These are phyloP conservation scores for Tortricodes alternella DNA, from an alignment of 2,888 invertebrate genomes.

Conservation along the genomic window DNA sequence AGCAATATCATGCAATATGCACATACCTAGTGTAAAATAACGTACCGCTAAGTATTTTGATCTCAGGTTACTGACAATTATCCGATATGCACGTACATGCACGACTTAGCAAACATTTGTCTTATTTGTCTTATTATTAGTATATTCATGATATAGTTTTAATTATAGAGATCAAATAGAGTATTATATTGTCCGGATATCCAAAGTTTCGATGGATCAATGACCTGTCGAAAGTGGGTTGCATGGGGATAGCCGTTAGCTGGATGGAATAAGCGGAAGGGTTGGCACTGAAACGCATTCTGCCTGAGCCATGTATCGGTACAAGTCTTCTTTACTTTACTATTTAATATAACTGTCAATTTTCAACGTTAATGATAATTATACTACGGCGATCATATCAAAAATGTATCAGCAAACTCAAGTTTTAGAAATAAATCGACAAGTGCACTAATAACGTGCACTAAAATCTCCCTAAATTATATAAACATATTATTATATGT, in stretches of 20 bases:
- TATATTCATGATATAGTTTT: not conserved
- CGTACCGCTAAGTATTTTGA: conserved; percentile 10
- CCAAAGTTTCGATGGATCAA: conserved; percentile 52
- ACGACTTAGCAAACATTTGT: conserved; percentile 4
- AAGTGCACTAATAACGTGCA: no score
- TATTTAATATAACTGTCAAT: conserved; percentile 11
- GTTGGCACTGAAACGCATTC: conserved; percentile 56
- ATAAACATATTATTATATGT: no score
- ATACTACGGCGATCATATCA: not conserved
- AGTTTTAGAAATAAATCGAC: no score
- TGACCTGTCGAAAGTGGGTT: conserved; percentile 61
- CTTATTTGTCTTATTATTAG: not conserved
- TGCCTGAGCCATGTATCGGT: conserved; percentile 47
- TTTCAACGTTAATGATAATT: not conserved
- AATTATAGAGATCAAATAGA: not conserved
- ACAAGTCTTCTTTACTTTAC: conserved; percentile 28
- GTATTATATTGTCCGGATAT: conserved; percentile 5
- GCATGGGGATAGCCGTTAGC: conserved; percentile 49
- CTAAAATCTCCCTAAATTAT: no score
- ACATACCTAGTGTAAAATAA: conserved; percentile 4
- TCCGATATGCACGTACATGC: conserved; percentile 5
- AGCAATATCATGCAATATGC: no score
- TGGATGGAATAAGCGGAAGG: conserved; percentile 53
- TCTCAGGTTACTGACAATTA: conserved; percentile 22
- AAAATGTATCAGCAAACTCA: not conserved